Base-by-base conservation (phyloP, 2,888 invertebrate genomes). In the Apomyelois bistriatella region DNA sequence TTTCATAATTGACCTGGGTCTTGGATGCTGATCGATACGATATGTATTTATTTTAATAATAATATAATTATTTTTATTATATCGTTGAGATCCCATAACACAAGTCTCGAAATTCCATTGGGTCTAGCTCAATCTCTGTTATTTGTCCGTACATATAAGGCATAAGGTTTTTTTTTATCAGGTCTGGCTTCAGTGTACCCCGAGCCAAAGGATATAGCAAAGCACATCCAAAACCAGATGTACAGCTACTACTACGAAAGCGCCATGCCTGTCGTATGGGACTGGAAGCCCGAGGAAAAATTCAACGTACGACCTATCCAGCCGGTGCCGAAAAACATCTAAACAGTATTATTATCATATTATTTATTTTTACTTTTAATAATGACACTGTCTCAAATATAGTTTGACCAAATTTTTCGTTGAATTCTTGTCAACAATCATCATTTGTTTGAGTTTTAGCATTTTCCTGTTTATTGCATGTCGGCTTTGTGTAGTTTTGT, bases 141-240 rank as follows among this genome's bases (percentile, higher is more conserved):
- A n/a, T n/a, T n/a, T n/a, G n/a, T n/a, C n/a, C n/a, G n/a, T n/a
- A n/a, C n/a, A n/a, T n/a, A n/a, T n/a, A n/a, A n/a, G n/a, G n/a
- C n/a, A n/a, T n/a, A n/a, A n/a, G n/a, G n/a, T n/a, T n/a, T n/a
- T n/a, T 22, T 22, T 22, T 22, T 5, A 22, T 22, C 74, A 95
- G 95, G 94, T 82, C 91, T 95, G 61, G 97, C 97, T 2, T 96
- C 96, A 2, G 93, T 95, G 3, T 97, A 97, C 78, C 97, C 97
- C 0, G 94, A 96, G 79, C 97, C 97, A 38, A 92, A 93, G 63
- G 94, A 97, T 71, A 93, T 96, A 70, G 84, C 91, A 52, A 87
- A 92, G 59, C 95, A 94, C 81, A 92, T 97, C 35, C 89, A 93
- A 66, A 92, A 92, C 53, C 94, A 95, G 76, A 92, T 95, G 86